Evolutionary conservation across 2,888 invertebrate genomes (phyloP), one percentile per base, ranked within the genome.

Genomic region (Papilio demoleus): DNA sequence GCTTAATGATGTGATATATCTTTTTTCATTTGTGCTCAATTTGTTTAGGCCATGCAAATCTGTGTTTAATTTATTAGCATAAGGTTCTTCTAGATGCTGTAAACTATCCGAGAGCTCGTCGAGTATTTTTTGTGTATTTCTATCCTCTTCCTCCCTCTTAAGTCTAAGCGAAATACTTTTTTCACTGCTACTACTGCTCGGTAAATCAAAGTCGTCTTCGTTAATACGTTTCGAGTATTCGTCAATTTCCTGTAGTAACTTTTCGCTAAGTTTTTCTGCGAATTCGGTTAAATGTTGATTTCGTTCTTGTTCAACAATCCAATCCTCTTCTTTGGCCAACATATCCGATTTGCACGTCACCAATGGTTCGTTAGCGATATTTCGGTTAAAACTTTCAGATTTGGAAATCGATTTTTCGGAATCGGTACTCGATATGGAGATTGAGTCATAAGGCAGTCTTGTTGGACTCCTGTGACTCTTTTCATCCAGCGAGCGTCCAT

Each of bases 251-350:
- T 95, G 95, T 67, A 96, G 93, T 71, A 97, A 88, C 81, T 96
- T 96, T 79, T 96, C 96, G 79, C 96, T 96, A n/a, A 97, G 88
- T 80, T 96, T 95, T 79, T 97, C 97, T 1, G 97, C 96, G 77
- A 97, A 96, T 77, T 96, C 96, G 2, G 95, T 95, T 71, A 97
- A 90, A 80, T 96, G 96, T 76, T 94, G 94, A 72, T 94, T 93
- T 73, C 95, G 94, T 72, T 95, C 95, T 70, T 85, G 86, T 75
- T 95, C 94, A 65, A 93, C 93, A 1, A 84, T 76, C 95, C 95
- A 95, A 42, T 90, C 93, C 62, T 93, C 93, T 75, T 92, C 90
- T 73, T 90, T 92, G 31, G 84, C 79, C 50, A 93, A 68, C 84
- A 93, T 93, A 70, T 93, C 93, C 12, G 92, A 93, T 76, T 92